Evolutionary conservation across 2,797 vertebrate genomes (phyloP), one percentile per base, ranked within the genome.

Genomic region (Lophius americanus): DNA sequence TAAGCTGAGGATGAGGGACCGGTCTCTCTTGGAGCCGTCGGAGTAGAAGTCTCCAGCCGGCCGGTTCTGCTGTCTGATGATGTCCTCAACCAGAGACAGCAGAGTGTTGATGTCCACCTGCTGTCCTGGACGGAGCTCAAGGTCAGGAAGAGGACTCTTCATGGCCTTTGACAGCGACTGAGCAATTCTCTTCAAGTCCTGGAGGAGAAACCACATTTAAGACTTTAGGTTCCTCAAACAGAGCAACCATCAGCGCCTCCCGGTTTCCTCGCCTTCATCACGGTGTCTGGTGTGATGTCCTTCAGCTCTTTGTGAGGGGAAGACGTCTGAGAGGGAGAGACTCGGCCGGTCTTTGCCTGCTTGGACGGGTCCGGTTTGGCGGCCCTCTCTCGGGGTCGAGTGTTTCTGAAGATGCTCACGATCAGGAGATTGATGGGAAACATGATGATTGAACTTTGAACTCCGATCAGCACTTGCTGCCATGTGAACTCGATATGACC

Each of bases 401-500:
- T 78, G 59, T 96, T 97, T 88, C 96, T 93, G 93, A 99, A 98
- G 92, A 99, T 96, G 77, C 96, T 96, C 78, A 99, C 96, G 3
- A 98, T 98, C 39, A 99, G 92, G 70, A 98, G 92, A 86, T 98
- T 99, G 92, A 98, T 95, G 78, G 97, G 97, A 81, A 99, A 98
- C 97, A 98, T 96, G 60, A 99, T 95, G 79, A 99, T 85, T 9
- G 97, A 99, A 87, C 96, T 99, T 85, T 99, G 96, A 71, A 99
- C 75, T 44, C 96, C 97, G 6, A 97, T 96, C 95, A 96, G 95
- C 65, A 98, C 95, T 76, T 99, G 96, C 60, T 98, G 96, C 96
- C 96, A 96, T 0, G 96, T 98, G 88, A 99, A 97, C 80, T 97
- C 96, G 0, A 97, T 96, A 68, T 96, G 93, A 79, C 97, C 97